Base-by-base conservation (phyloP, 2,797 vertebrate genomes). In the Nothura maculosa region DNA sequence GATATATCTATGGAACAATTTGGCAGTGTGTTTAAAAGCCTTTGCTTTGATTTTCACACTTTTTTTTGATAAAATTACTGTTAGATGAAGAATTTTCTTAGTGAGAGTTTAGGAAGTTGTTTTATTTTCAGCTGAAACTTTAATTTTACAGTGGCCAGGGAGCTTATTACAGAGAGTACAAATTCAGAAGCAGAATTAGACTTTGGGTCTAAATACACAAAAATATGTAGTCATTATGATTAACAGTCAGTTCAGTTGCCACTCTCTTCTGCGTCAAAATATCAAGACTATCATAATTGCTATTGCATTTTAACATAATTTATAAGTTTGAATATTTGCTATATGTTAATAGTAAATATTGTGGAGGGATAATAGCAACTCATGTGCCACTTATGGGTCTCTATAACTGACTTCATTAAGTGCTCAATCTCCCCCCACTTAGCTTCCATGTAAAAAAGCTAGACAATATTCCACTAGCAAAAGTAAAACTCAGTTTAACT, bases 21-120 rank as follows among this genome's bases (percentile, higher is more conserved):
- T 78, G 32, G 24, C 83, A 86, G 9, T 50, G 32, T 30, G 10
- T 79, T 94, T 90, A 93, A 95, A 89, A 4, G 10, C 28, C 19
- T 72, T 57, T 92, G 36, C 81, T 91, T 90, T 86, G 62, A 90
- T 84, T 93, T 87, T 89, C 43, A 70, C 43, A 89, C 24, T 14
- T 25, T 48, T 48, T 48, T 48, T 48, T 70, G 81, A 92, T 76
- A 50, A 87, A 91, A 82, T 43, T 0, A 36, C 61, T 85, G n/a
- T 40, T 75, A 91, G 48, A 81, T 21, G 81, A 17, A 85, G 24
- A 75, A 47, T 80, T 89, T 95, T 78, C 73, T 87, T 18, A 43
- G 34, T 3, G 3, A 89, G 45, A 25, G 66, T 45, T 92, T 85
- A 89, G 48, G 42, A 93, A 89, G 9, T 5, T 1, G 1, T 69